Evolutionary conservation across 2,797 vertebrate species (phyloP).

Genomic region (Xyrichtys novacula): DNA sequence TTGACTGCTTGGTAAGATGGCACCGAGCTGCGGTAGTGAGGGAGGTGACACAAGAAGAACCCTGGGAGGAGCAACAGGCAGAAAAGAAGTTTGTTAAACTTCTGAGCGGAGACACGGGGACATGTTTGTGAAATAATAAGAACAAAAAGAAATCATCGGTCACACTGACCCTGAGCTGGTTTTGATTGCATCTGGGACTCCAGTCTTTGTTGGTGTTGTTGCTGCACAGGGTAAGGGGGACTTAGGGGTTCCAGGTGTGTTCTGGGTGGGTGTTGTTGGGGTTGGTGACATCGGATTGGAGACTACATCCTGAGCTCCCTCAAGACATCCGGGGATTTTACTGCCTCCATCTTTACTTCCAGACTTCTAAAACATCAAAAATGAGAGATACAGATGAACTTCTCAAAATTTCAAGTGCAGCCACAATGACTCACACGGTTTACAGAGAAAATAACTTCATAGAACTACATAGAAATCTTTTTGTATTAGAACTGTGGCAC

Average conservation of each 20-base stretch:
- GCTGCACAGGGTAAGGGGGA: slow-evolving; percentile 87
- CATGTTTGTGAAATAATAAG: not conserved
- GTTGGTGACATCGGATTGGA: slow-evolving; percentile 87
- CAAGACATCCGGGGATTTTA: slow-evolving; percentile 84
- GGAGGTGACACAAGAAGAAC: slow-evolving; percentile 95
- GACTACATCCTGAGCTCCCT: slow-evolving; percentile 82
- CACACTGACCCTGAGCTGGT: slow-evolving; percentile 88
- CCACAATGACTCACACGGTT: not conserved
- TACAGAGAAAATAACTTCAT: too few relatives aligned
- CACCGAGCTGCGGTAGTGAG: slow-evolving; percentile 93
- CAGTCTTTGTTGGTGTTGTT: slow-evolving; percentile 86
- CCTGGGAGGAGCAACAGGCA: slow-evolving; percentile 68
- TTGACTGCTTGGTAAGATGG: slow-evolving; percentile 89
- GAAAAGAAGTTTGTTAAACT: not conserved
- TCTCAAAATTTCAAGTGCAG: not conserved
- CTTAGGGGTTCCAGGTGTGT: slow-evolving; percentile 90
- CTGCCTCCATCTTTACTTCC: slow-evolving; percentile 88
- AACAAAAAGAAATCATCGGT: not conserved
- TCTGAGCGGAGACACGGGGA: not conserved
- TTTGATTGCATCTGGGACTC: slow-evolving; percentile 88
- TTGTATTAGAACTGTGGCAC: slow-evolving; percentile 57
- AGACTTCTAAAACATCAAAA: slow-evolving; percentile 87
- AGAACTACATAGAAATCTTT: too few relatives aligned
- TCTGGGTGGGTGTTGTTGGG: slow-evolving; percentile 82
- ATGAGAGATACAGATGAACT: not conserved